Evolutionary conservation across 1,140 invertebrate genomes (phyloP), one percentile per base, ranked within the genome.

Genomic region (Diachasma alloeum): DNA sequence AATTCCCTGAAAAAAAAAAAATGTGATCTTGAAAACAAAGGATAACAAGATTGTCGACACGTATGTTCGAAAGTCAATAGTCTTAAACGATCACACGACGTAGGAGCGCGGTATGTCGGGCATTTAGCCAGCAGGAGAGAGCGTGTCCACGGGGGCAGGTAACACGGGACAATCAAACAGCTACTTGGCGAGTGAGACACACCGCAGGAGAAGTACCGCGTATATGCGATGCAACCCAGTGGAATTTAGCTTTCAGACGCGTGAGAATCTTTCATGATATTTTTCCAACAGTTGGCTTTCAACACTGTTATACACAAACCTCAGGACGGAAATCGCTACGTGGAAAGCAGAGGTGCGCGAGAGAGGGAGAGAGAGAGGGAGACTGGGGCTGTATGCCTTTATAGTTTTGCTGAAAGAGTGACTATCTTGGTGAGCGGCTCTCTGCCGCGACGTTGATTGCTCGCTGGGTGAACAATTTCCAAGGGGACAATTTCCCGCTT

Each of bases 191-290:
- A 37, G 53, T 66, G 36, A 26, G 72, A 59, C 56, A 59, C 53
- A 67, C 53, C 67, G 59, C 24, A 63, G 22, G 6, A 13, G 24
- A 22, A 2, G 59, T 63, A 63, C 9, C 1, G 4, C 24, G 24
- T 63, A 56, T 63, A 63, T 22, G n/a, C 48, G 9, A 53, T 53
- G 13, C 48, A 19, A 53, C n/a, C n/a, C 9, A 69, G 24, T 70
- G 72, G 72, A 78, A 74, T 74, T 78, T 70, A 68, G 46, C 72
- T 74, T 74, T 78, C 72, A 74, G 63, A 48, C 75, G 72, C 79
- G 77, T 80, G 79, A 79, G 79, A 80, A 80, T 80, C 72, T 74
- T 68, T 53, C 66, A 76, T 44, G 69, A 76, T 75, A 78, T 78
- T 78, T 78, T 76, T 76, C 68, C 74, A 76, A 69, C 63, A 67